Evolutionary conservation across 2,888 invertebrate species (phyloP), one percentile per base, ranked within the genome.

Genomic region (Papilio elwesi): DNA sequence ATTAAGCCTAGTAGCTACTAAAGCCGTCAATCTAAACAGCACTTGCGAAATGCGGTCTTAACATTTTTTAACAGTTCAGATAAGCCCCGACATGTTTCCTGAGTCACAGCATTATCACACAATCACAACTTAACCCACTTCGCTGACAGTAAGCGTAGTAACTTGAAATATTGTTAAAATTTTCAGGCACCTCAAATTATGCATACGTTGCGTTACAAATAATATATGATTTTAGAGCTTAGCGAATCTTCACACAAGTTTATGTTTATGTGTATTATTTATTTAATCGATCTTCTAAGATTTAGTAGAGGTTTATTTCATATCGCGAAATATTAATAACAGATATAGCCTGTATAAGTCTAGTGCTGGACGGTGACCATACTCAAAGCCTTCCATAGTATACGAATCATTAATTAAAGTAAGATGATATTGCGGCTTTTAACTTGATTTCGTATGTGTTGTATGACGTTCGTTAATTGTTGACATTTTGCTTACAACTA

Each of bases 61-160:
- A 69, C 15, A 59, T 49, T 69, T 67, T 43, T 52, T 43, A n/a
- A 16, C 43, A 63, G 16, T 63, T 52, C 7, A 69, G 68, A 69
- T 69, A 48, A 55, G 51, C 62, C 26, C 15, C 15, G 12, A 49
- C 43, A n/a, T n/a, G 36, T 64, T 52, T 52, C 64, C 43, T 15
- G 64, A 64, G 52, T 53, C 70, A 63, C n/a, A 53, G n/a, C 47
- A 64, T 53, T 70, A 64, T 64, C 70, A 11, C 13, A 15, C 53
- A 16, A 64, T 64, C 26, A 70, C 64, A 53, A 38, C 51, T 69
- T 64, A 48, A 43, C 43, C 43, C 43, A 43, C 36, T 73, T 73
- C 16, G 38, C 48, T 59, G 49, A 11, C 59, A 68, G 48, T 59
- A 62, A 49, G 48, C 55, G 48, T 62, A 36, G 48, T 12, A 51